Percentiles rank a stretch among this genome's conserved stretches.
These are phyloP conservation scores for Diarsia mendica DNA, from an alignment of 2,888 invertebrate species.

Conservation along the genomic window DNA sequence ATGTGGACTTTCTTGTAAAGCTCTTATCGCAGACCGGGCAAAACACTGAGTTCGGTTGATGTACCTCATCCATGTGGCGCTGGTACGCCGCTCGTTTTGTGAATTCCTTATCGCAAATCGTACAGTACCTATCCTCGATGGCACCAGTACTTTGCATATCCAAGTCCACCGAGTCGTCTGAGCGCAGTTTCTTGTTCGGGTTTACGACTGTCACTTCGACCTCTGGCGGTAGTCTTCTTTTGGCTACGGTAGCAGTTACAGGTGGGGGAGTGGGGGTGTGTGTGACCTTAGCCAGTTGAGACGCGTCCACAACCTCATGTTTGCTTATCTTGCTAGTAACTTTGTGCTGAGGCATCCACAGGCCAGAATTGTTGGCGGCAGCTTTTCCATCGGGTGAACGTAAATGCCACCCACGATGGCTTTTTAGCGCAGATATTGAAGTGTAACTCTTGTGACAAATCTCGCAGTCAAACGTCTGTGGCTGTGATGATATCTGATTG, in stretches of 20 bases:
- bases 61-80: constrained; percentile 91
- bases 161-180: constrained; percentile 85
- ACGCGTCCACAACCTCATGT: constrained; percentile 84
- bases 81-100: constrained; percentile 91
- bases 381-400: constrained; percentile 90
- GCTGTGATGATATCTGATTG: constrained; percentile 79
- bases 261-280: constrained; percentile 65
- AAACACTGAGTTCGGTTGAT: constrained; percentile 88
- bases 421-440: constrained; percentile 92
- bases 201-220: constrained; percentile 89
- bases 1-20: constrained; percentile 91
- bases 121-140: constrained; percentile 89
- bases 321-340: constrained; percentile 89
- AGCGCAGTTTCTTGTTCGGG: constrained; percentile 87
- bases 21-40: constrained; percentile 92
- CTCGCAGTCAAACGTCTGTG: constrained; percentile 90
- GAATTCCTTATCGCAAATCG: constrained; percentile 91
- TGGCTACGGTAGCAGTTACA: constrained; percentile 74
- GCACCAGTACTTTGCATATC: constrained; percentile 84
- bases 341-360: constrained; percentile 90
- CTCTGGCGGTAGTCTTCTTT: constrained; percentile 87
- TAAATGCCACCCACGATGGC: constrained; percentile 92
- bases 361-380: constrained; percentile 87
- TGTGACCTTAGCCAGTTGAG: constrained; percentile 77
- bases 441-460: constrained; percentile 92